phyloP scores from a whole-genome alignment of 2,797 vertebrate genomes.

The Enteromius afrohamiltoni region DNA sequence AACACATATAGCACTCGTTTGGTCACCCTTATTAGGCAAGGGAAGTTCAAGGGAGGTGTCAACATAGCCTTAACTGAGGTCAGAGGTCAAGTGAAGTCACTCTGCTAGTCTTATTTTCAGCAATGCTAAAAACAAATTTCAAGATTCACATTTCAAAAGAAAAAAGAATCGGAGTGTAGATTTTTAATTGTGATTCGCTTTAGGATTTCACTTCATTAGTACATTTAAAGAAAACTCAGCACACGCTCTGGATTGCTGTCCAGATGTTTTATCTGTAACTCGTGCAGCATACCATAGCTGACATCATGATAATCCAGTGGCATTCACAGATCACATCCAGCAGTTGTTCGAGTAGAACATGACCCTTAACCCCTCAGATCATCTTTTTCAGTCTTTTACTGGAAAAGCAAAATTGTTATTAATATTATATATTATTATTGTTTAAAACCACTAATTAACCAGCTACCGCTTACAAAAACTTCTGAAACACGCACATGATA shows the following conservation, averaged over 20 bases:
- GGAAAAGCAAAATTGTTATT: not conserved
- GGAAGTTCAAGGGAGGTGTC: conserved; percentile 30
- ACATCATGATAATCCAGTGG: not conserved
- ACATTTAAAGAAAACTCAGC: not conserved
- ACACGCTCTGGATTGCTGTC: not conserved
- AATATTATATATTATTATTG: not conserved
- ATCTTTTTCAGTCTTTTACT: not conserved
- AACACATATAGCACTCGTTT: not conserved
- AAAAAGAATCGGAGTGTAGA: not conserved
- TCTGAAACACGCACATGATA: not conserved
- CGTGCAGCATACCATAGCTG: not conserved
- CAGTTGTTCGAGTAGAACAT: not conserved
- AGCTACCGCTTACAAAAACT: not conserved
- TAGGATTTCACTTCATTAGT: not conserved
- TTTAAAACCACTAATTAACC: not conserved
- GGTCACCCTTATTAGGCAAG: conserved; percentile 2
- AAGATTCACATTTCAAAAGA: not conserved
- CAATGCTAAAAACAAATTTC: not conserved
- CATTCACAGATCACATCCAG: not conserved
- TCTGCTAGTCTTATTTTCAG: conserved; percentile 9
- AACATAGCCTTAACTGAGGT: not conserved
- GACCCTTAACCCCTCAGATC: not conserved
- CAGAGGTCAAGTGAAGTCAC: conserved; percentile 2
- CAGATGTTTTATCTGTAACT: conserved; percentile 23
- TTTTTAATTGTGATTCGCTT: not conserved